These are phyloP conservation scores for Andricus grossulariae DNA, from an alignment of 1,140 invertebrate species.

Conservation along the genomic window DNA sequence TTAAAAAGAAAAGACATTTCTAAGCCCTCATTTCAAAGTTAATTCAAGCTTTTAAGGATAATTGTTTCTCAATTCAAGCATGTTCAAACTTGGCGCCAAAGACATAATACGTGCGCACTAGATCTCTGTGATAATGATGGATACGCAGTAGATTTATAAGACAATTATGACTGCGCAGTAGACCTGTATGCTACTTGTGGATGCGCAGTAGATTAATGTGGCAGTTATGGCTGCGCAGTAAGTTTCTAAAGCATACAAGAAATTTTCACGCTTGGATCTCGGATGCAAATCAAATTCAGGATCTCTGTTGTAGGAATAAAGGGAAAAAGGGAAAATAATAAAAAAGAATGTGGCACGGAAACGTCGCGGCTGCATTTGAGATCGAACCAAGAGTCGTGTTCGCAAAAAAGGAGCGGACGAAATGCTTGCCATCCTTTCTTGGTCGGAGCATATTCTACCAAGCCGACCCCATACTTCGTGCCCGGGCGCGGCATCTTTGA, in stretches of 20 bases:
- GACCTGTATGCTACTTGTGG: too few species aligned
- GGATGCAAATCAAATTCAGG: conserved; percentile 6
- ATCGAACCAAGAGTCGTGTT: conserved; percentile 7
- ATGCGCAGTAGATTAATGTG: too few species aligned
- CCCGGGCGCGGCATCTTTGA: conserved; percentile 32
- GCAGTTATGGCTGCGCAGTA: too few species aligned
- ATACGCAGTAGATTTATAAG: too few species aligned
- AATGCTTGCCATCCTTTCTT: conserved; percentile 26
- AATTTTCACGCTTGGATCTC: not conserved
- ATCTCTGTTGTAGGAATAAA: not conserved
- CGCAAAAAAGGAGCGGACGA: conserved; percentile 5
- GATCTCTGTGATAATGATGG: too few species aligned
- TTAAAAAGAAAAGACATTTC: not conserved
- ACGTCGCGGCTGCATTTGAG: not conserved
- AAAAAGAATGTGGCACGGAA: not conserved
- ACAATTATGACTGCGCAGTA: too few species aligned
- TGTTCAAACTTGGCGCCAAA: too few species aligned
- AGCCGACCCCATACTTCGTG: conserved; percentile 3
- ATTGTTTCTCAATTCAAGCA: not conserved
- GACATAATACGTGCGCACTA: too few species aligned
- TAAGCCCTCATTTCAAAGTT: not conserved
- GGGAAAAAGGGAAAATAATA: not conserved
- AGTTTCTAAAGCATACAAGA: too few species aligned
- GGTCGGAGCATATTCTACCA: not conserved
- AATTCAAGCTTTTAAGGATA: not conserved